These are phyloP conservation scores for Oedothorax gibbosus DNA, from an alignment of 1,140 invertebrate genomes.

Conservation along the genomic window DNA sequence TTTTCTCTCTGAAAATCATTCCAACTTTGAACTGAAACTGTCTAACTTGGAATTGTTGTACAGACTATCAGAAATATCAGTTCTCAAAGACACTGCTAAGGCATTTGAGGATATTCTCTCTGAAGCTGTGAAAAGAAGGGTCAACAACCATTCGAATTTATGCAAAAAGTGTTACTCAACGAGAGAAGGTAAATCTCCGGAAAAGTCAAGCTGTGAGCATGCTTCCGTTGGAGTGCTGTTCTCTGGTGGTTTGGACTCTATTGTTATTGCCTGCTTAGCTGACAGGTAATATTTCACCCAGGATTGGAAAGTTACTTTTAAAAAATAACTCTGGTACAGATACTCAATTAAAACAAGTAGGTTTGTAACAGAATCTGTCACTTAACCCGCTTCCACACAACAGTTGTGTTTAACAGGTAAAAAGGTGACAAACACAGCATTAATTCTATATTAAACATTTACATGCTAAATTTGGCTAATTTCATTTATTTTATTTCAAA, in stretches of 20 bases:
- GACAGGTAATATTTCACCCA: slow-evolving; percentile 71
- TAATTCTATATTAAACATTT: too few species aligned
- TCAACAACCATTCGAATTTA: slow-evolving; percentile 75
- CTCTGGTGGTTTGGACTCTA: slow-evolving; percentile 96
- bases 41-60: slow-evolving; percentile 1
- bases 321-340: too few species aligned
- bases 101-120: slow-evolving; percentile 73
- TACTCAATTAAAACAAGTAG: too few species aligned
- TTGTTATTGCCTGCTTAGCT: slow-evolving; percentile 84
- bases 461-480: too few species aligned
- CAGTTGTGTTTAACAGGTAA: too few species aligned
- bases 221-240: slow-evolving; percentile 88
- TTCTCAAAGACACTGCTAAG: slow-evolving; percentile 66
- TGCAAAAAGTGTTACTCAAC: slow-evolving; percentile 74
- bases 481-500: too few species aligned
- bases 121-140: slow-evolving; percentile 75
- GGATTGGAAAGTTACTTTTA: too few species aligned
- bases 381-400: too few species aligned
- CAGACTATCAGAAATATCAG: slow-evolving; percentile 1
- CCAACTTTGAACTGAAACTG: neutral
- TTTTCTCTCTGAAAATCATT: too few species aligned
- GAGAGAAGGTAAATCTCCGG: slow-evolving; percentile 58
- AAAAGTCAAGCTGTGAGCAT: slow-evolving; percentile 71
- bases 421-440: too few species aligned
- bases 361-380: too few species aligned